A percentile compares a stretch with the other conserved stretches of the same genome.
These are phyloP conservation scores for Matsumurasca onukii DNA, from an alignment of 1,140 invertebrate genomes.

Conservation along the genomic window DNA sequence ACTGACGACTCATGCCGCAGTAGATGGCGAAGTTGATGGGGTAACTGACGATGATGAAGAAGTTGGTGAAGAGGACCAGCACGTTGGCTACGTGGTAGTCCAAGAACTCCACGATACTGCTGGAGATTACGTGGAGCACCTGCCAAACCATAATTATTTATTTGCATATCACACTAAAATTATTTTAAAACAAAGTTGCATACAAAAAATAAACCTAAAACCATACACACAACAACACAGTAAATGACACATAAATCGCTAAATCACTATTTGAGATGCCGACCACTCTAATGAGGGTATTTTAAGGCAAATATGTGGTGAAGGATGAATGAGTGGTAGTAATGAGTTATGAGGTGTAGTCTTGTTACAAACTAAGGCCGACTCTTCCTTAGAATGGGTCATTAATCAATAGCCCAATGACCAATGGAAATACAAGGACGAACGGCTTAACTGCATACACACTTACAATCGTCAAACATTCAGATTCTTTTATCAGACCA, in stretches of 20 bases:
- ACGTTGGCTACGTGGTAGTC: slow-evolving; percentile 80
- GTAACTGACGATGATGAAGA: slow-evolving; percentile 88
- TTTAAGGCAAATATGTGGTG: no score
- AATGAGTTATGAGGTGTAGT: no score
- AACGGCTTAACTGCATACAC: background rate
- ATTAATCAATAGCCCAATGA: no score
- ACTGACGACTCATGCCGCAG: slow-evolving; percentile 92
- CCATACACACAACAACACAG: background rate
- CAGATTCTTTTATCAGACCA: no score
- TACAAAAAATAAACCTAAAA: background rate
- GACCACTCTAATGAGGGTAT: no score
- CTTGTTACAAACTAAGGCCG: no score
- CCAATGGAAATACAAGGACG: no score
- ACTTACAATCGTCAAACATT: background rate
- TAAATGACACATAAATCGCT: no score
- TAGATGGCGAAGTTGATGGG: slow-evolving; percentile 96
- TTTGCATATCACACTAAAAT: background rate
- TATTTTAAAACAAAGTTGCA: background rate
- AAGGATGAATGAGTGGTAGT: no score
- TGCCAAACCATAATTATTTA: slow-evolving; percentile 13
- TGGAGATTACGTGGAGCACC: slow-evolving; percentile 79
- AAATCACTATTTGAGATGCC: no score
- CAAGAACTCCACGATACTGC: slow-evolving; percentile 65
- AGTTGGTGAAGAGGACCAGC: slow-evolving; percentile 84
- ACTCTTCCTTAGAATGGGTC: no score